Evolutionary conservation across 2,797 vertebrate genomes (phyloP).

Genomic region (Knipowitschia caucasica): DNA sequence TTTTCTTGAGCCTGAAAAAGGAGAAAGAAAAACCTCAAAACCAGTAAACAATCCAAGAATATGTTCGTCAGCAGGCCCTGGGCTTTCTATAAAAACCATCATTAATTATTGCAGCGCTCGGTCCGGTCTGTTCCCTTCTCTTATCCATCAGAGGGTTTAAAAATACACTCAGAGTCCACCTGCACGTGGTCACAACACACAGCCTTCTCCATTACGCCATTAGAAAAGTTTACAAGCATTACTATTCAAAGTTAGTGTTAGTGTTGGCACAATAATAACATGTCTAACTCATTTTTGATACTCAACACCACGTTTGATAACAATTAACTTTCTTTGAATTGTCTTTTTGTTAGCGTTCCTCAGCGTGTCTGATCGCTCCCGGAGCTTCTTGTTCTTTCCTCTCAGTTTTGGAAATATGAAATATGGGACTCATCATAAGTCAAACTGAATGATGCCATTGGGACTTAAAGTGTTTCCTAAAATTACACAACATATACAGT

Average conservation of each 20-base stretch:
- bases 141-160: conserved; percentile 53
- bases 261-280: background rate
- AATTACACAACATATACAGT: too few species aligned
- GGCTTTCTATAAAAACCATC: conserved; percentile 63
- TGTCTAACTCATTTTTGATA: background rate
- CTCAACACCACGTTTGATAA: too few species aligned
- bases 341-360: too few species aligned
- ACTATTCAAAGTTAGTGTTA: background rate
- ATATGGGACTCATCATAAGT: too few species aligned
- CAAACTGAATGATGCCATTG: too few species aligned
- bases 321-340: too few species aligned
- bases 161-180: conserved; percentile 49
- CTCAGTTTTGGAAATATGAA: too few species aligned
- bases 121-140: conserved; percentile 30
- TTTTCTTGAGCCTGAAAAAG: conserved; percentile 81
- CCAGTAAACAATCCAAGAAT: background rate
- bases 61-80: conserved; percentile 17
- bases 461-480: too few species aligned
- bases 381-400: too few species aligned
- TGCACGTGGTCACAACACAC: background rate
- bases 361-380: too few species aligned
- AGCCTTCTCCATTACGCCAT: background rate
- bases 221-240: background rate
- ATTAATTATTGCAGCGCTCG: conserved; percentile 65
- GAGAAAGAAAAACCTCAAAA: conserved; percentile 5